Base-by-base conservation (phyloP, 2,113 vertebrate genomes). In the Choloepus hoffmanni region DNA sequence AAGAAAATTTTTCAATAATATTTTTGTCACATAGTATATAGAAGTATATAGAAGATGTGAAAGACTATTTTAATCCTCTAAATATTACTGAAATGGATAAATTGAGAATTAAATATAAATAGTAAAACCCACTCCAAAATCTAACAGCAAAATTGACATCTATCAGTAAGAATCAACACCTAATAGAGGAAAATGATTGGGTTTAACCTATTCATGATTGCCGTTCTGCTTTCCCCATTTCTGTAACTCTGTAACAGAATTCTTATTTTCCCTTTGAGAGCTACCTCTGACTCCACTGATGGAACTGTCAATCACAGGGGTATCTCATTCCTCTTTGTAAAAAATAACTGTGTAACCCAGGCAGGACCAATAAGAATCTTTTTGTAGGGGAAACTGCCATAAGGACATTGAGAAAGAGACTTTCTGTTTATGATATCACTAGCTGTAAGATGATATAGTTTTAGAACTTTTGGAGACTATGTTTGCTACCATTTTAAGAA, bases 61-160 rank as follows among this genome's bases (percentile, higher is more conserved):
- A 96, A 82, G 16, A 63, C 18, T 11, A 84, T 70, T 77, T 82
- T 63, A 92, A 79, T 92, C 53, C 58, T 76, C 36, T 53, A 67
- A 85, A 53, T 68, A 87, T 62, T 79, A 90, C 12, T 90, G 76
- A 85, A 90, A 90, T 90, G n/a, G 76, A 15, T n/a, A 82, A 28
- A 2, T 60, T 77, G 28, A 78, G 28, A 62, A 50, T 89, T 82
- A 91, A 90, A 94, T 23, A 19, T 78, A 68, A 53, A 72, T 40
- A 84, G 19, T 63, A 86, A 83, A 81, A 92, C 67, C 11, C 4
- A 50, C 58, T 5, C 13, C 19, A n/a, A 93, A 82, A 77, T 82
- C 28, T 79, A 24, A 4, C 14, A 84, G 6, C 28, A 65, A 48
- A 21, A 1, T 58, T 84, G 43, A 7, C 24, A 43, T 50, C 45